Conservation (phyloP, 2,113 vertebrate species). For the Eolophus roseicapilla region DNA sequence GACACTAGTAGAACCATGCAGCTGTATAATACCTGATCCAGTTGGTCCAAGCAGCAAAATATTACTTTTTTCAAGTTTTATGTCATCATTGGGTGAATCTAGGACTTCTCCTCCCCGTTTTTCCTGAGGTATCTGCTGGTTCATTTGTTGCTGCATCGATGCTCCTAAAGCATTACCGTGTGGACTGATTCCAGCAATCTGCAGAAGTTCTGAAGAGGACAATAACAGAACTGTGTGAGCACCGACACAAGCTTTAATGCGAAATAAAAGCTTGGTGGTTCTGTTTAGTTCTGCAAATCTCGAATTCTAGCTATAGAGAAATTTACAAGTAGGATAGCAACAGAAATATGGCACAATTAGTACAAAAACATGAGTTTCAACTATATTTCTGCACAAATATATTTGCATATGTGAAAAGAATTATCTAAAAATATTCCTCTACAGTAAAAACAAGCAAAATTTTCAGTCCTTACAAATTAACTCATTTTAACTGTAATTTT, state of each 20-base stretch:
- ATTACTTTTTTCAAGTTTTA: slow-evolving; percentile 98
- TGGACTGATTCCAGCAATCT: slow-evolving; percentile 96
- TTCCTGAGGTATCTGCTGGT: slow-evolving; percentile 90
- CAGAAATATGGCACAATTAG: background rate
- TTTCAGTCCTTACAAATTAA: background rate
- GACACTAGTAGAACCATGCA: background rate
- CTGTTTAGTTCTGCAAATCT: background rate
- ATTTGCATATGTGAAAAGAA: background rate
- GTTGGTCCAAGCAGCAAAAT: slow-evolving; percentile 96
- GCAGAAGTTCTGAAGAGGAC: slow-evolving; percentile 86
- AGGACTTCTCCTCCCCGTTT: slow-evolving; percentile 93
- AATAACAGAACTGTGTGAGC: background rate
- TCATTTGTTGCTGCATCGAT: slow-evolving; percentile 93
- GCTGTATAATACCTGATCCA: slow-evolving; percentile 87
- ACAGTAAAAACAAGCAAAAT: background rate
- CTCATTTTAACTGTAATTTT: background rate
- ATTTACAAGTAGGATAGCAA: background rate
- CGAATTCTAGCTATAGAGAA: background rate
- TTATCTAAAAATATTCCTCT: background rate
- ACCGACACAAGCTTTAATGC: background rate
- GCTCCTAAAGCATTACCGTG: slow-evolving; percentile 95
- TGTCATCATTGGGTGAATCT: slow-evolving; percentile 89
- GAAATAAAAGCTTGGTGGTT: background rate
- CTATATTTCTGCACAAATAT: background rate
- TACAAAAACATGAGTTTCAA: background rate